A percentile compares a stretch with the other conserved stretches of the same genome.
Evolutionary conservation across 1,140 invertebrate species (phyloP).

Genomic region (Pachypsylla venusta): DNA sequence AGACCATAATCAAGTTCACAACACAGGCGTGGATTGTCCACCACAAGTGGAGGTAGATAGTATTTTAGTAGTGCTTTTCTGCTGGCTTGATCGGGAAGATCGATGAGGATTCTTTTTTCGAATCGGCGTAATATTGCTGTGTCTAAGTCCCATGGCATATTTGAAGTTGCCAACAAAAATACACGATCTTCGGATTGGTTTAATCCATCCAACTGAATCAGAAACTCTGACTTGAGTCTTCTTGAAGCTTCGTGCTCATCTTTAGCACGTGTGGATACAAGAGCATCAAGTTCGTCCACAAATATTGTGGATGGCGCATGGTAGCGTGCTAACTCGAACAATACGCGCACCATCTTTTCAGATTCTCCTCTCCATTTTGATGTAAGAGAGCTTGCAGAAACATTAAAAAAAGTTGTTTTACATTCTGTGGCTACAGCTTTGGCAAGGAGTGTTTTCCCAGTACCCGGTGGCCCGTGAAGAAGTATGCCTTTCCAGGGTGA

Average conservation of each 20-base stretch:
- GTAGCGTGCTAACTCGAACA: conserved; percentile 79
- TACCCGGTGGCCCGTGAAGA: conserved; percentile 73
- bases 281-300: conserved; percentile 88
- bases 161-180: conserved; percentile 76
- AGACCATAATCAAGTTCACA: conserved; percentile 37
- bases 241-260: conserved; percentile 82
- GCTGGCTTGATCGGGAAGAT: conserved; percentile 19
- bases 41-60: conserved; percentile 28
- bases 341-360: conserved; percentile 74
- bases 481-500: conserved; percentile 60
- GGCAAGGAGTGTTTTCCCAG: conserved; percentile 69
- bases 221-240: conserved; percentile 79
- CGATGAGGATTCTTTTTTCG: conserved; percentile 71
- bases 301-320: conserved; percentile 89
- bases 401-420: conserved; percentile 78
- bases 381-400: conserved; percentile 71
- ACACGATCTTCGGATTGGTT: conserved; percentile 43
- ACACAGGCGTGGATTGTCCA: conserved; percentile 21
- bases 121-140: conserved; percentile 69
- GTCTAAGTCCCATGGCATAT: conserved; percentile 86
- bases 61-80: conserved; percentile 19
- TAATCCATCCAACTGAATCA: conserved; percentile 82
- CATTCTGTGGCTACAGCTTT: conserved; percentile 75
- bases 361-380: conserved; percentile 93
- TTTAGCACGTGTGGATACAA: conserved; percentile 53